phyloP scores from a whole-genome alignment of 2,113 vertebrate species.

The Hippocampus mohnikei region DNA sequence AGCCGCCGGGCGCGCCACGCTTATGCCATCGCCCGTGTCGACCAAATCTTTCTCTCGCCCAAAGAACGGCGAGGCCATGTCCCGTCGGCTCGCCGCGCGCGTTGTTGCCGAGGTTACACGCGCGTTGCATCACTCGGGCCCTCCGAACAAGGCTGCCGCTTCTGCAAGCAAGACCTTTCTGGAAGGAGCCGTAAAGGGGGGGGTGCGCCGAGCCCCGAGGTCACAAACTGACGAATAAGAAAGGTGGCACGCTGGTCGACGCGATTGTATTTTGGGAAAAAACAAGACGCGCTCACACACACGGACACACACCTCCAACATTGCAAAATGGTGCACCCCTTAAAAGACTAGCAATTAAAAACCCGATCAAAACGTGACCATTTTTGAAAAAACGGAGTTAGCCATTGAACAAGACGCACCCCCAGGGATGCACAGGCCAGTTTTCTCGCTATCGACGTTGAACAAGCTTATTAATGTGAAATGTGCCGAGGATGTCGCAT shows the following conservation, averaged over 20 bases:
- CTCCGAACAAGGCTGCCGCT: constrained; percentile 65
- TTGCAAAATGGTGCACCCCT: not conserved
- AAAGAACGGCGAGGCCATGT: constrained; percentile 67
- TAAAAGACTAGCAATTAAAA: not conserved
- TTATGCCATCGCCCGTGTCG: constrained; percentile 57
- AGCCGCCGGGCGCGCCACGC: constrained; percentile 39
- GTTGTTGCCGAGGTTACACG: constrained; percentile 64
- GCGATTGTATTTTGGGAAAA: not conserved
- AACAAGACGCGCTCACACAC: not conserved
- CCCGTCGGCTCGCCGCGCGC: constrained; percentile 55
- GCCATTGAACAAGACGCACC: too few relatives aligned
- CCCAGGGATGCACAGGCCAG: too few relatives aligned
- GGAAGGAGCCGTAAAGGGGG: not conserved
- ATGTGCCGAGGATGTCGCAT: too few relatives aligned
- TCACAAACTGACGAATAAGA: not conserved
- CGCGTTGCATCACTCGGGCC: constrained; percentile 70
- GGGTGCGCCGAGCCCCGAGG: not conserved
- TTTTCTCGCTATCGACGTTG: too few relatives aligned
- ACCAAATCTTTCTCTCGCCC: constrained; percentile 47
- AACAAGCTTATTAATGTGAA: too few relatives aligned
- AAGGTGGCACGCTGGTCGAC: not conserved
- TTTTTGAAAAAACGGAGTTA: too few relatives aligned
- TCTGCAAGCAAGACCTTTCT: not conserved
- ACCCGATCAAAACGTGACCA: not conserved
- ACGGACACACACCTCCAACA: not conserved